Evolutionary conservation across 2,113 vertebrate species (phyloP).

Genomic region (Laticauda laticaudata): DNA sequence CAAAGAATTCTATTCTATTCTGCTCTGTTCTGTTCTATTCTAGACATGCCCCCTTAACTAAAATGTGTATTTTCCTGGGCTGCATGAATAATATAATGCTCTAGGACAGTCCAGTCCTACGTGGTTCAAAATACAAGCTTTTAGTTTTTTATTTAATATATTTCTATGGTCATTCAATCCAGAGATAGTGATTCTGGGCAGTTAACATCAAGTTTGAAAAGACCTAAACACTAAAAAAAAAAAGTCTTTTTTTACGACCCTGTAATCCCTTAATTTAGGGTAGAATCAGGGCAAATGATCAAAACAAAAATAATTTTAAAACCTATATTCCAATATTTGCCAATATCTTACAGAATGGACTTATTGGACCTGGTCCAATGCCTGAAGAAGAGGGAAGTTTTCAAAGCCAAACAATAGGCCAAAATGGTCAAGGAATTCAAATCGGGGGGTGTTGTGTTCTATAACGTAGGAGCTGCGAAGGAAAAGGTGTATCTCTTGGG

Average conservation of each 20-base stretch:
- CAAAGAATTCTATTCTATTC: too few species aligned
- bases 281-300: neutral
- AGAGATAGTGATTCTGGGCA: neutral
- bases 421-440: neutral
- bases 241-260: neutral
- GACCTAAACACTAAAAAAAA: neutral
- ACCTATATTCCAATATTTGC: neutral
- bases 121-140: neutral
- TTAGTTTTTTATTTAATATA: neutral
- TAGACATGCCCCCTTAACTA: neutral
- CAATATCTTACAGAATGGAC: neutral
- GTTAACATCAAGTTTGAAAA: neutral
- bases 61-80: neutral
- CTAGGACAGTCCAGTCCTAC: neutral
- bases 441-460: neutral
- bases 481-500: neutral
- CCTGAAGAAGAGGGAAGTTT: neutral
- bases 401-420: neutral
- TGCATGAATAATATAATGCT: neutral
- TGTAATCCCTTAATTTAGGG: neutral
- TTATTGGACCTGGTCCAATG: neutral
- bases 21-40: too few species aligned
- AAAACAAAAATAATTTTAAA: neutral
- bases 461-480: neutral
- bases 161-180: neutral